These are phyloP conservation scores for Hyalella azteca DNA, from an alignment of 2,888 invertebrate species.

Conservation along the genomic window DNA sequence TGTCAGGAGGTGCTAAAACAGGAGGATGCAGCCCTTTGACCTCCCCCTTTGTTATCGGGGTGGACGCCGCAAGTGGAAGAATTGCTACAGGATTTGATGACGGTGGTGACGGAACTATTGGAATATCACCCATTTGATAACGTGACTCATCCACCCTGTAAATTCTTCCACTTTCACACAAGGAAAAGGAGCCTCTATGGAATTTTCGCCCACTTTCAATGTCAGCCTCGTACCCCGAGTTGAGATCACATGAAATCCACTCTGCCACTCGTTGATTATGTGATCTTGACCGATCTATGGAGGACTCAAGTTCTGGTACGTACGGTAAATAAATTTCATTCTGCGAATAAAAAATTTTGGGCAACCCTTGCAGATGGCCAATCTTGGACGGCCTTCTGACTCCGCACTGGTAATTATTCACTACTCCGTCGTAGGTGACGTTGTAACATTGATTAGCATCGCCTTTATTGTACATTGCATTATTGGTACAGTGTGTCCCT, in stretches of 20 bases:
- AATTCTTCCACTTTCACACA: not conserved
- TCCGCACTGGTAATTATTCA: too few species aligned
- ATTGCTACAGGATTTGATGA: slow-evolving; percentile 1
- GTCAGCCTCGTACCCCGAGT: not conserved
- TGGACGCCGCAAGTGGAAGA: slow-evolving; percentile 47
- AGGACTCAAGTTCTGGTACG: too few species aligned
- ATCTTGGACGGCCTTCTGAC: not conserved
- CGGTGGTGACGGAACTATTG: slow-evolving; percentile 47
- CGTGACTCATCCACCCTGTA: slow-evolving; percentile 38
- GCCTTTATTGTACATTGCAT: too few species aligned
- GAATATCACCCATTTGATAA: slow-evolving; percentile 39
- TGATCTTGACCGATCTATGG: not conserved
- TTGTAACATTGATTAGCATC: too few species aligned
- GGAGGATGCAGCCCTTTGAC: slow-evolving; percentile 7
- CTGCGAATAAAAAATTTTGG: not conserved
- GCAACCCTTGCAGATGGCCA: not conserved
- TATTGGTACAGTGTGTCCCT: too few species aligned
- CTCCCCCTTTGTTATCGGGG: slow-evolving; percentile 20
- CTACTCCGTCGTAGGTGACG: too few species aligned
- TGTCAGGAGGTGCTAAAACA: slow-evolving; percentile 52
- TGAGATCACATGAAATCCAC: slow-evolving; percentile 5
- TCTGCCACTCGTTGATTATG: not conserved
- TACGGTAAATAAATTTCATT: not conserved
- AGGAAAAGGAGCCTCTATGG: slow-evolving; percentile 39
- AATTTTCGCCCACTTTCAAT: slow-evolving; percentile 37